A percentile compares a stretch with the other conserved stretches of the same genome.
phyloP scores from a whole-genome alignment of 2,888 invertebrate species.

The Cremastinae sp. region DNA sequence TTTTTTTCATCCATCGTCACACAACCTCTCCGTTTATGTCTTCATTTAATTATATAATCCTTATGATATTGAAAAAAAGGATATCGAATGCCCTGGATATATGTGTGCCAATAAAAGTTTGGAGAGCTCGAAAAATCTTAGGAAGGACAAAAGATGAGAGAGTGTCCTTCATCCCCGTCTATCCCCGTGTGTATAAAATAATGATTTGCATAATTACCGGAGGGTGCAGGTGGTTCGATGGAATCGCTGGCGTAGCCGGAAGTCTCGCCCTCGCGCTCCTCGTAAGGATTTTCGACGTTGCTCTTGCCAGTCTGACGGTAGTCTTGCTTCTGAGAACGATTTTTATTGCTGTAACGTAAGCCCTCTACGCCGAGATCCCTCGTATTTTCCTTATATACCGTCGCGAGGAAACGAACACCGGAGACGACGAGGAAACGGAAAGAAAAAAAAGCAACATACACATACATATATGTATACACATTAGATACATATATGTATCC shows the following conservation, averaged over 20 bases:
- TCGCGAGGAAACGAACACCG: constrained; percentile 1
- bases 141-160: no score
- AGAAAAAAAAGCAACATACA: constrained; percentile 19
- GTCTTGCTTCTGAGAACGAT: constrained; percentile 72
- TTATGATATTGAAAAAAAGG: no score
- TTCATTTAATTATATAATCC: no score
- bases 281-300: constrained; percentile 63
- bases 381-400: constrained; percentile 60
- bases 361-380: constrained; percentile 68
- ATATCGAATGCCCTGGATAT: no score
- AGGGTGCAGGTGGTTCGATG: constrained; percentile 75
- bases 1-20: no score
- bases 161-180: no score
- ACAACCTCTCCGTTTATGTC: no score
- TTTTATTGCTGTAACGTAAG: constrained; percentile 72
- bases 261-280: constrained; percentile 83
- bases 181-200: no score
- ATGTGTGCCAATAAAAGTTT: no score
- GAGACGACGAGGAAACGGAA: constrained; percentile 19
- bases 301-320: constrained; percentile 70
- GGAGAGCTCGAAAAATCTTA: no score
- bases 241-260: constrained; percentile 93
- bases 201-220: constrained; percentile 80
- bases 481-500: neutral
- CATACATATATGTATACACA: neutral